Conservation (phyloP, 2,113 vertebrate species). For the Takifugu flavidus region DNA sequence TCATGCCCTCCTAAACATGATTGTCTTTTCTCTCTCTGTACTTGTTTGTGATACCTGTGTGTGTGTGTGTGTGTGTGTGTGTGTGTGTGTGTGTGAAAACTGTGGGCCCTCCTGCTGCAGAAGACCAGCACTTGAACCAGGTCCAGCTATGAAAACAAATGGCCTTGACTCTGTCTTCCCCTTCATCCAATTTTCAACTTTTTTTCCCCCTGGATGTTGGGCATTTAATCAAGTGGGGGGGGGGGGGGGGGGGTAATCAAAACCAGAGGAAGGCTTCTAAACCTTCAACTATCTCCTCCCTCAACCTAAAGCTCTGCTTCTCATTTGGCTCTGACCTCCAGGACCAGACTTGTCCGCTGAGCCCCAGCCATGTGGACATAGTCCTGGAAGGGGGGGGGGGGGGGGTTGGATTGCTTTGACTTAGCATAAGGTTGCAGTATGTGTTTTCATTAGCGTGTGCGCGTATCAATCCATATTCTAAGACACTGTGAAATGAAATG, state of each 20-base stretch:
- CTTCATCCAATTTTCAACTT: slow-evolving; percentile 53
- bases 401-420: slow-evolving; percentile 1
- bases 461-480: slow-evolving; percentile 58
- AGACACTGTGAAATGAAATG: slow-evolving; percentile 53
- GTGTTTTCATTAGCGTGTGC: slow-evolving; percentile 20
- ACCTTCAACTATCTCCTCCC: slow-evolving; percentile 63
- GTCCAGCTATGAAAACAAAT: slow-evolving; percentile 77
- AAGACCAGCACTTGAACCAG: slow-evolving; percentile 73
- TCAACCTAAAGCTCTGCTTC: slow-evolving; percentile 70
- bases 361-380: slow-evolving; percentile 48
- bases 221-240: slow-evolving; percentile 69
- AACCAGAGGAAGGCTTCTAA: slow-evolving; percentile 68
- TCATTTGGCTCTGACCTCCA: slow-evolving; percentile 68
- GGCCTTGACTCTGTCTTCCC: slow-evolving; percentile 63
- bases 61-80: slow-evolving; percentile 10
- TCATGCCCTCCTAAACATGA: slow-evolving; percentile 42
- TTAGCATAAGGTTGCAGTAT: slow-evolving; percentile 49
- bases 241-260: slow-evolving; percentile 61
- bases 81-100: slow-evolving; percentile 15
- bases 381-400: slow-evolving; percentile 13
- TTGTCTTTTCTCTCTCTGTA: slow-evolving; percentile 29
- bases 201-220: slow-evolving; percentile 57
- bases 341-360: slow-evolving; percentile 62
- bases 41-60: background rate
- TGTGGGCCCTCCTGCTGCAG: slow-evolving; percentile 49